Evolutionary conservation across 2,888 invertebrate genomes (phyloP), one percentile per base, ranked within the genome.

Genomic region (Andrena flavipes): DNA sequence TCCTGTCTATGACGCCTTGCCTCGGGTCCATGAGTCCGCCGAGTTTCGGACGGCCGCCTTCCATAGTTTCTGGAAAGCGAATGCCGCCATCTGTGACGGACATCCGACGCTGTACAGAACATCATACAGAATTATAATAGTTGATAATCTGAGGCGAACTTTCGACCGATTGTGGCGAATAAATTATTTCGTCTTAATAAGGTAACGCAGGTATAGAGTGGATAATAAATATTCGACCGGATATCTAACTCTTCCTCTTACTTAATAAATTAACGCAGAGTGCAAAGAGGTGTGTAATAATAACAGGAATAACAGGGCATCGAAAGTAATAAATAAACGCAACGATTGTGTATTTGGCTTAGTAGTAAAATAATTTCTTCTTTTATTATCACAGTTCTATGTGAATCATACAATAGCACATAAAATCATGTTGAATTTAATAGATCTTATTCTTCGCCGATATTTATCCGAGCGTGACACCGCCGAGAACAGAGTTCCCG

Each of bases 11-110:
- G 79, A 99, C 99, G 90, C 99, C 99, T 95, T 99, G 99, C 74
- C 99, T 95, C 0, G 99, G 99, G 94, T 99, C 99, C 99, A 99
- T 99, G 85, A 99, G 96, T 42, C 99, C 99, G 0, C 99, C 99
- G 82, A 99, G 94, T 94, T 99, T 99, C 0, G 99, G 99, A 63
- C 99, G 96, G 29, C 99, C 99, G 68, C 99, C 99, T 95, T 99
- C 99, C 97, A 99, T 98, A 0, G 99, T 99, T 95, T 99, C 99
- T 2, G 99, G 97, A 94, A 98, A 99, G 93, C 97, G 97, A 88
- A 99, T 98, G 84, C 99, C 99, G 85, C 99, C 99, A 94, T 99
- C 99, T 1, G 98, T 98, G 88, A 99, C 99, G 74, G 99, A 99
- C 99, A 99, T 99, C 64, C 99, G 98, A 80, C 98, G 97, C 98